These are phyloP conservation scores for Eurois occulta DNA, from an alignment of 2,888 invertebrate species.

Conservation along the genomic window DNA sequence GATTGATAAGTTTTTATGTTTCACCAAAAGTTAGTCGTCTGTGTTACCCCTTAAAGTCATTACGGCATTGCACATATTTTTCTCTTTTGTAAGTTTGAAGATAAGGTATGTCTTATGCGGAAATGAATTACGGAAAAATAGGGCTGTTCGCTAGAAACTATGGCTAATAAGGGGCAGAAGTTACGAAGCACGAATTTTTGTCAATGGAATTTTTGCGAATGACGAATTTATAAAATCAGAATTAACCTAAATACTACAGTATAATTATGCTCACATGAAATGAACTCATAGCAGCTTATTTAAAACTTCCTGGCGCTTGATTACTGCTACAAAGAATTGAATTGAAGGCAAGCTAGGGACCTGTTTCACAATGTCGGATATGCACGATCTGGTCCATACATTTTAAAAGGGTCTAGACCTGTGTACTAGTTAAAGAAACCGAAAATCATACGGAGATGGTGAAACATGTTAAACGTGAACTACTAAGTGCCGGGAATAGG, in stretches of 20 bases:
- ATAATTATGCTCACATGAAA: slow-evolving; percentile 3
- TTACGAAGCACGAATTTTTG: background rate
- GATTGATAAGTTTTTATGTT: background rate
- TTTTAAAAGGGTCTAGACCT: background rate
- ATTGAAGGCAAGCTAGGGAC: slow-evolving; percentile 9
- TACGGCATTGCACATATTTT: background rate
- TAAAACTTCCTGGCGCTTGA: background rate
- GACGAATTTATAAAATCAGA: slow-evolving; percentile 2
- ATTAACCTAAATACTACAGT: background rate
- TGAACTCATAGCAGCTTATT: background rate
- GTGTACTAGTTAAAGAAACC: background rate
- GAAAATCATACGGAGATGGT: background rate
- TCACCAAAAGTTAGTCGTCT: slow-evolving; percentile 3
- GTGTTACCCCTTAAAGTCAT: background rate
- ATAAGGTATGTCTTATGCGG: background rate
- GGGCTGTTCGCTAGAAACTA: slow-evolving; percentile 4
- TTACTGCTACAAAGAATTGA: background rate
- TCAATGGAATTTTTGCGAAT: background rate
- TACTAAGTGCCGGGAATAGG: slow-evolving; percentile 22
- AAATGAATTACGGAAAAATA: background rate
- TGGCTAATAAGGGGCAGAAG: slow-evolving; percentile 5
- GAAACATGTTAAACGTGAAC: slow-evolving; percentile 19
- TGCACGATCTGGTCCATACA: background rate
- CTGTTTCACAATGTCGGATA: slow-evolving; percentile 19
- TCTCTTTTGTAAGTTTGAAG: background rate